Base-by-base conservation (phyloP, 2,797 vertebrate genomes). In the Cryptoblepharus egeriae region DNA sequence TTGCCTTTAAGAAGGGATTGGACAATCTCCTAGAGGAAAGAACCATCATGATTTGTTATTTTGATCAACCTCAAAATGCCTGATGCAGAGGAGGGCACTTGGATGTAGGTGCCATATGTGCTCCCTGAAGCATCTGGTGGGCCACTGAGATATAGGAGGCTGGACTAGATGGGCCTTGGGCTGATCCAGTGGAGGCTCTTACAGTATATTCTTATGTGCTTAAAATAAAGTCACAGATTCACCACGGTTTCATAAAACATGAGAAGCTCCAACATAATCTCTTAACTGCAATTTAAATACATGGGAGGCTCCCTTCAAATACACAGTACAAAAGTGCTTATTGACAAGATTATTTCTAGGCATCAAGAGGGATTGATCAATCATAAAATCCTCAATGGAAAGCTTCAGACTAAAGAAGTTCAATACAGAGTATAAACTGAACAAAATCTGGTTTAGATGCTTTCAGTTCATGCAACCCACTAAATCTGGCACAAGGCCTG, bases 381-480 rank as follows among this genome's bases (percentile, higher is more conserved):
- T 35, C 37, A 28, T 49, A 89, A 39, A 89, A 22, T 85, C 74
- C 80, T 76, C 52, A 35, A 74, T 75, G 69, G 60, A 58, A 85
- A 85, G 75, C 28, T 82, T 88, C 22, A 88, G 72, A 88, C 55
- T 72, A 94, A 89, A 87, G 93, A 91, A 93, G 93, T 91, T 76
- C 88, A 81, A 64, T 88, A 86, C 58, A 92, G 86, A 89, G 83
- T 87, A 84, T 91, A 92, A 95, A 93, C 91, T 87, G 89, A 93
- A 93, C 79, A 39, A 88, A 88, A 90, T 81, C 82, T 94, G 89
- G 0, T 88, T 92, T 93, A 87, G 92, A 88, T 93, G 87, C 79
- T 93, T 92, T 92, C 49, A 89, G 86, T 88, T 94, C 87, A 92
- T 83, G 89, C 6, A 86, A 90, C 91, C 90, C 88, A 93, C 91